These are phyloP conservation scores for Achlya flavicornis DNA, from an alignment of 2,888 invertebrate species.

Conservation along the genomic window DNA sequence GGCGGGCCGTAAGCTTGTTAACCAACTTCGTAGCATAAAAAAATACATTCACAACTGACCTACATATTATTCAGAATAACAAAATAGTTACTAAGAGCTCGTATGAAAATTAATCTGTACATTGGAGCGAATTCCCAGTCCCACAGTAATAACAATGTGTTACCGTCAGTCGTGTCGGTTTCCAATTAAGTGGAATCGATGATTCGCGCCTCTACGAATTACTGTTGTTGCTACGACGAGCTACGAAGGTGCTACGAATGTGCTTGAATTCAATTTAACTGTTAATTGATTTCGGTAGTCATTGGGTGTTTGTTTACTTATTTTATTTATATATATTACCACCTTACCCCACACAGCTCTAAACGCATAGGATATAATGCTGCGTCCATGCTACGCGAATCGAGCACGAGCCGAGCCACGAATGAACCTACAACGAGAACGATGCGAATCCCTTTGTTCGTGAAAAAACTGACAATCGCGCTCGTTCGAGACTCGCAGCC, in stretches of 20 bases:
- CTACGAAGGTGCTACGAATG: not conserved
- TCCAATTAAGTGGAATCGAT: slow-evolving; percentile 12
- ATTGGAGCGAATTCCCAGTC: not conserved
- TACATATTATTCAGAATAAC: not conserved
- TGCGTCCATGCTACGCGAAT: too few species aligned
- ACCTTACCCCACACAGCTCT: too few species aligned
- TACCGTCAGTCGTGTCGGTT: not conserved
- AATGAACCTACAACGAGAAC: too few species aligned
- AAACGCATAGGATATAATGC: too few species aligned
- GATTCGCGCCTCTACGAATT: slow-evolving; percentile 9
- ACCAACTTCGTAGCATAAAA: too few species aligned
- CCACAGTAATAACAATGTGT: not conserved
- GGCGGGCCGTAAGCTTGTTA: too few species aligned
- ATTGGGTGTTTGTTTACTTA: not conserved
- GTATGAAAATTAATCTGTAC: slow-evolving; percentile 2
- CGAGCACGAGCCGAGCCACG: too few species aligned
- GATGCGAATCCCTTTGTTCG: too few species aligned
- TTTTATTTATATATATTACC: not conserved
- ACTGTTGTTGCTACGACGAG: slow-evolving; percentile 1
- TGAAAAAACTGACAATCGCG: too few species aligned
- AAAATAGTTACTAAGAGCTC: not conserved
- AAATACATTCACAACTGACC: too few species aligned
- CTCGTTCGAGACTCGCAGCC: too few species aligned
- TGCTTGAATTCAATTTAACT: not conserved
- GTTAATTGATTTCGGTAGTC: not conserved